Percentiles rank a stretch among this genome's conserved stretches.
phyloP scores from a whole-genome alignment of 1,140 invertebrate species.

The Pygmarrhopalites habei region DNA sequence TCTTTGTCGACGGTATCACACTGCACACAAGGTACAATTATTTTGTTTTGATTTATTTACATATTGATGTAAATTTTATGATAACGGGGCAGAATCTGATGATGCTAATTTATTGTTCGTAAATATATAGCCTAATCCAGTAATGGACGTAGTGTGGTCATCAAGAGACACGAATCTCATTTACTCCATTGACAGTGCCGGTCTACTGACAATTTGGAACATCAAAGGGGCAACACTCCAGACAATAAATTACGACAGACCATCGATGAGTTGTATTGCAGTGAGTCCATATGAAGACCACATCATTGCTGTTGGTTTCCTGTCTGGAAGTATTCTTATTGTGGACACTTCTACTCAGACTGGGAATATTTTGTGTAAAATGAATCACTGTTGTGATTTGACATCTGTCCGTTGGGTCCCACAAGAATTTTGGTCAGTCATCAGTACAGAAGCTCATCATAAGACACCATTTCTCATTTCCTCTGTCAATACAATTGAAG shows the following conservation, averaged over 20 bases:
- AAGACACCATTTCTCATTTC: conserved; percentile 19
- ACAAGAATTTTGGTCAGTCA: background rate
- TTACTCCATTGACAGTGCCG: conserved; percentile 25
- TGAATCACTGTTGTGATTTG: conserved; percentile 31
- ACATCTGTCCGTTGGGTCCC: conserved; percentile 21
- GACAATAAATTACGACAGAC: conserved; percentile 15
- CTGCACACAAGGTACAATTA: conserved; percentile 16
- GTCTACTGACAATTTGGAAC: conserved; percentile 23
- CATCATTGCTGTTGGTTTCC: conserved; percentile 32
- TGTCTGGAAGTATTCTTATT: conserved; percentile 30
- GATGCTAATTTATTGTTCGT: background rate
- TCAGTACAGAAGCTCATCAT: background rate
- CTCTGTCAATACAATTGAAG: conserved; percentile 16
- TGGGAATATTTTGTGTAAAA: conserved; percentile 25
- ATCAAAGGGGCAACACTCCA: conserved; percentile 8
- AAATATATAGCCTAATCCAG: background rate
- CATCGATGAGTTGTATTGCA: conserved; percentile 16
- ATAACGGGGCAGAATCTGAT: background rate
- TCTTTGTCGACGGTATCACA: conserved; percentile 16
- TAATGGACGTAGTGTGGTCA: conserved; percentile 27
- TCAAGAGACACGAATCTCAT: conserved; percentile 14
- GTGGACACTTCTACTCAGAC: conserved; percentile 11
- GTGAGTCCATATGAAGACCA: conserved; percentile 30
- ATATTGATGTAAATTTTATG: background rate
- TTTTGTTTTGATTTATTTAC: background rate